Evolutionary conservation across 2,113 vertebrate genomes (phyloP), one percentile per base, ranked within the genome.

Genomic region (Toxotes jaculatrix): DNA sequence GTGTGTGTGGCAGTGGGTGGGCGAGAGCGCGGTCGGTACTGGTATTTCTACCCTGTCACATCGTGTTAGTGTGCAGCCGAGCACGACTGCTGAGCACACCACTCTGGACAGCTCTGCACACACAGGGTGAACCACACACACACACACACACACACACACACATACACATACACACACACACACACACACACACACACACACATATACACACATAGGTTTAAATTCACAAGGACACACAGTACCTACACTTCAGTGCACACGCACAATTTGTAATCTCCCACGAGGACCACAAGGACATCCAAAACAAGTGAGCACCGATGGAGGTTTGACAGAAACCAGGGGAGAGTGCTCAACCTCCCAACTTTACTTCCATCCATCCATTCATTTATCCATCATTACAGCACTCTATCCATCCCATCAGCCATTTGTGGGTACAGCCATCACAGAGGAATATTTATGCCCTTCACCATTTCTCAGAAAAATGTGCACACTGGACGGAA

Each of bases 11-110:
- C 23, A 32, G 88, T 91, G 87, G 90, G 93, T 88, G 92, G 93
- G 93, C 86, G 43, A 93, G 89, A 88, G 88, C 76, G 70, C 55
- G 90, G 89, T 77, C 53, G 87, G 90, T 88, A 63, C 91, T 93
- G 93, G 93, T 93, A 94, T 95, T 94, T 94, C 93, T 93, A 87
- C 87, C 89, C 91, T 94, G 94, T 94, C 94, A 94, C 93, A 94
- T 94, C 79, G 78, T 49, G 92, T 95, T 94, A 95, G 93, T 87
- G 91, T 91, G 89, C 91, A 94, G 81, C 91, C 74, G 53, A 92
- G 89, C 90, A 90, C 84, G 77, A 92, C 89, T 91, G 89, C 91
- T 90, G 90, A 92, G 90, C 87, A 74, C 91, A 93, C 90, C 85
- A 85, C 89, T 88, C 80, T 81, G 91, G 90, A 92, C 86, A 92